Base-by-base conservation (phyloP, 53 echinoderm and acorn worm species). In the Holothuria scabra region DNA sequence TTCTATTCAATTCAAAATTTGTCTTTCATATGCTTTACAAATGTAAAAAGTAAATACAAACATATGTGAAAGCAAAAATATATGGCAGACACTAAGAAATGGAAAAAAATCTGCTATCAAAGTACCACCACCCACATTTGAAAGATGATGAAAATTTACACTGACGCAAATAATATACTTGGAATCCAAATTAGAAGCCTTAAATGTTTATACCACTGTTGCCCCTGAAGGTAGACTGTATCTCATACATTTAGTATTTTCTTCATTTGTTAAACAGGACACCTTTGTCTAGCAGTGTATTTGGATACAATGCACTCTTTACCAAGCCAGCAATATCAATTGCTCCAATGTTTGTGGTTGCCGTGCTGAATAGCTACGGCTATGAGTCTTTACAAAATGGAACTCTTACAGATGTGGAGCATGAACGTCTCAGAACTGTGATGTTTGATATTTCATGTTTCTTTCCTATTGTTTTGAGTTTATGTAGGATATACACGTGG, bases 241-340 rank as follows among this genome's bases (percentile, higher is more conserved):
- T 52, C 8, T 9, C 44, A 44, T 52, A 31, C 63, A 63, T 33
- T 64, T 52, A 14, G 18, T 0, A 52, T 52, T 52, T 41, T 52
- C 52, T 52, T 31, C 85, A 33, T 49, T 55, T 60, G 33, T 19
- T n/a, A 10, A 48, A 12, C 87, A 97, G 97, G 66, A 86, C 85
- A 52, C 99, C 99, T 31, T 70, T 99, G 30, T 99, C 99, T 21
- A 95, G 94, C 35, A 94, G 91, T 65, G 94, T 99, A 56, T 99
- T 94, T 83, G 99, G 92, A 13, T 94, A 92, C 93, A 99, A 99
- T 57, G 99, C 99, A 13, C 84, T 99, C 35, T 99, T 99, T 82
- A 99, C 99, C 63, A 99, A 99, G 62, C 91, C 99, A 28, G 99
- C 99, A 10, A 57, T 79, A 48, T 99, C 99, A 26, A 65, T 94